These are phyloP conservation scores for Oryzias curvinotus DNA, from an alignment of 2,113 vertebrate genomes.

Conservation along the genomic window DNA sequence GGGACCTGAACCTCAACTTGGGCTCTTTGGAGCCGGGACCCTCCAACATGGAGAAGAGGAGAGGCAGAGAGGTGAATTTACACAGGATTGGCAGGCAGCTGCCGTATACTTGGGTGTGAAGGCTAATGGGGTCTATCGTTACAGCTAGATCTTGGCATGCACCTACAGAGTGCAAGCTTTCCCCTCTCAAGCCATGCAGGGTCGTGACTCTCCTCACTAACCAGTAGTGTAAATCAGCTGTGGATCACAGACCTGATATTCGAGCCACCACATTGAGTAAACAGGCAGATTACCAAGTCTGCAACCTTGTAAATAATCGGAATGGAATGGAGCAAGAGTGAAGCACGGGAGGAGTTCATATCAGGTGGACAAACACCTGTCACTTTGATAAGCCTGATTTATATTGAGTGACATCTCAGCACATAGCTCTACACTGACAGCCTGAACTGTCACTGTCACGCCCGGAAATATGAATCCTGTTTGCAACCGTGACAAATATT, in stretches of 20 bases:
- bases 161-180: conserved; percentile 57
- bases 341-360: conserved; percentile 80
- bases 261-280: conserved; percentile 66
- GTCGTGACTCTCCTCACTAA: conserved; percentile 74
- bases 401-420: conserved; percentile 81
- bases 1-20: conserved; percentile 22
- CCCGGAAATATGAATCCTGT: conserved; percentile 20
- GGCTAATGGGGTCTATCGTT: conserved; percentile 45
- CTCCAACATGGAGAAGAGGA: conserved; percentile 11
- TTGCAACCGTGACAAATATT: conserved; percentile 13
- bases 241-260: conserved; percentile 62
- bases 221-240: conserved; percentile 69
- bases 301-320: conserved; percentile 76
- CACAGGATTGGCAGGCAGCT: conserved; percentile 31
- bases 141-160: conserved; percentile 49
- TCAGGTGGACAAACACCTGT: conserved; percentile 93
- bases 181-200: conserved; percentile 38
- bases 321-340: conserved; percentile 67
- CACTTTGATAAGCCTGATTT: conserved; percentile 85
- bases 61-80: conserved; percentile 15
- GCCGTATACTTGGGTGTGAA: conserved; percentile 16
- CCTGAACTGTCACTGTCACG: conserved; percentile 57
- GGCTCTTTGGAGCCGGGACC: conserved; percentile 26
- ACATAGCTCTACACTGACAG: conserved; percentile 82
- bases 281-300: conserved; percentile 52